Base-by-base conservation (phyloP, 1,140 invertebrate species). In the Sarcophaga bullata region DNA sequence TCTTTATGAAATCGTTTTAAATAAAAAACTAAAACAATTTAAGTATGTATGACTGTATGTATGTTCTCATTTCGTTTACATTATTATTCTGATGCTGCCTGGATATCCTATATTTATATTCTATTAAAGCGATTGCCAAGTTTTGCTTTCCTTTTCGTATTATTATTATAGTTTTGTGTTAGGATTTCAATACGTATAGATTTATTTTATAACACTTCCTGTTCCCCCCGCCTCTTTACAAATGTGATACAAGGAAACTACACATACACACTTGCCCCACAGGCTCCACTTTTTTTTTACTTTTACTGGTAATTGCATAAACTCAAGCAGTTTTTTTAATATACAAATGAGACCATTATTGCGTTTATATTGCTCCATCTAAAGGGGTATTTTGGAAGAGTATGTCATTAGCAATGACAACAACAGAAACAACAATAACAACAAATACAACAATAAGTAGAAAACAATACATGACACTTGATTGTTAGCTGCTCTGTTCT, bases 331-430 rank as follows among this genome's bases (percentile, higher is more conserved):
- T 68, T 9, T 19, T 68, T 68, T 19, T 68, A 25, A 25, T 68
- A 68, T 19, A 19, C 62, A 68, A 68, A 68, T 68, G 17, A 68
- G 62, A 68, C 62, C 62, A 68, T 68, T 68, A 68, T 68, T 68
- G 62, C 62, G 62, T 68, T 68, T 68, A 19, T 68, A 68, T 25
- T 68, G 62, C 62, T 58, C 54, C 10, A 58, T 58, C 54, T 58
- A 58, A 58, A n/a, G 54, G 54, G 0, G 3, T 7, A 58, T 37
- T 37, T 37, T 37, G 25, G 25, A 37, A 37, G 25, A 1, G 25
- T 37, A 37, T 37, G 25, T 37, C 25, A 37, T 37, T 37, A 37
- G 25, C 25, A 37, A 37, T 37, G 25, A 37, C 25, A 37, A 37
- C 25, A 37, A n/a, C n/a, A n/a, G n/a, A n/a, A n/a, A n/a, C n/a